Conservation (phyloP, 2,888 invertebrate genomes). For the Lepidocyrtinus sp. region DNA sequence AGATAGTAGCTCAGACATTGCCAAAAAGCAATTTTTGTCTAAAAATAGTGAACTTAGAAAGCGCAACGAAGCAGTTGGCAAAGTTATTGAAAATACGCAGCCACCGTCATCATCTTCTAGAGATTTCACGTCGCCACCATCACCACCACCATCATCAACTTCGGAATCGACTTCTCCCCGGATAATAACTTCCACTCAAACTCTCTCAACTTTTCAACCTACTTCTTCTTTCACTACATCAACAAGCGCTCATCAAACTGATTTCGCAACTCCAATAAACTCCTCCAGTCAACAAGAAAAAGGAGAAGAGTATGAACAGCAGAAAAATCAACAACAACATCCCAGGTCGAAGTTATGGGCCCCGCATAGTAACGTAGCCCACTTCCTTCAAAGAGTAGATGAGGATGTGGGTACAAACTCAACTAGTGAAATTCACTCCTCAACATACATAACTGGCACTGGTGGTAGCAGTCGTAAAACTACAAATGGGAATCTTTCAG, state of each 20-base stretch:
- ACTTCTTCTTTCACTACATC: conserved; percentile 37
- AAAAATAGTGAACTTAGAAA: conserved; percentile 45
- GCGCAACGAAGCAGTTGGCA: conserved; percentile 35
- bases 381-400: conserved; percentile 54
- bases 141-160: conserved; percentile 19
- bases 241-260: conserved; percentile 37
- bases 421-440: conserved; percentile 21
- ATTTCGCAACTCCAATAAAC: conserved; percentile 48
- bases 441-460: not conserved
- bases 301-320: too few relatives aligned
- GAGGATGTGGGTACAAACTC: conserved; percentile 52
- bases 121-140: too few relatives aligned
- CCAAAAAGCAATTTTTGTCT: conserved; percentile 18
- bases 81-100: conserved; percentile 28
- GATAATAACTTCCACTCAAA: not conserved
- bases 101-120: conserved; percentile 20
- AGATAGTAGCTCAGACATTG: conserved; percentile 4
- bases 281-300: not conserved
- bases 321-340: conserved; percentile 37
- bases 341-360: conserved; percentile 65
- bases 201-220: conserved; percentile 22
- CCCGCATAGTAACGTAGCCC: conserved; percentile 61
- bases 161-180: not conserved
- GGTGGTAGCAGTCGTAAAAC: conserved; percentile 24
- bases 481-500: conserved; percentile 49